Evolutionary conservation across 2,113 vertebrate species (phyloP).

Genomic region (Gadus macrocephalus): DNA sequence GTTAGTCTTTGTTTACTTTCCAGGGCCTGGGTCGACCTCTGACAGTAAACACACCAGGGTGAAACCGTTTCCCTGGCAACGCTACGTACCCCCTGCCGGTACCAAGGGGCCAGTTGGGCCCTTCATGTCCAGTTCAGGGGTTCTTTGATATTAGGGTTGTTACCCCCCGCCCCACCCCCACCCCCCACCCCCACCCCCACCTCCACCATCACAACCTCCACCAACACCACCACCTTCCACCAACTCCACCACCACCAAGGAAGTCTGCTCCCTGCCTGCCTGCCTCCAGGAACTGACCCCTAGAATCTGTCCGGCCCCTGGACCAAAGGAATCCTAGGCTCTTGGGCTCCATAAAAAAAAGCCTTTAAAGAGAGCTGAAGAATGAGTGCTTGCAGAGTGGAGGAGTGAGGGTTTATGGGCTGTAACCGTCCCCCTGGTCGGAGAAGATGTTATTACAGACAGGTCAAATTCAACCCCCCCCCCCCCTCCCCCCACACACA

Average conservation of each 20-base stretch:
- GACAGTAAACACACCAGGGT: conserved; percentile 66
- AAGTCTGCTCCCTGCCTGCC: conserved; percentile 29
- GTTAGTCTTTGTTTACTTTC: conserved; percentile 55
- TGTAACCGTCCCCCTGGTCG: conserved; percentile 49
- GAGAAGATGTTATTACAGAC: conserved; percentile 62
- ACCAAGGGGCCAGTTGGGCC: conserved; percentile 52
- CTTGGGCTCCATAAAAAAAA: conserved; percentile 59
- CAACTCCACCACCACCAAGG: conserved; percentile 3
- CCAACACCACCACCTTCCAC: too few relatives aligned
- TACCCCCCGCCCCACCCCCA: conserved; percentile 6
- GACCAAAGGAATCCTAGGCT: conserved; percentile 46
- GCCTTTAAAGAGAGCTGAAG: conserved; percentile 19
- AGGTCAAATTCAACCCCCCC: conserved; percentile 46
- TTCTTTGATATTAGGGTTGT: conserved; percentile 47
- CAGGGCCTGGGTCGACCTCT: conserved; percentile 49
- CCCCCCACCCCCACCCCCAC: not conserved
- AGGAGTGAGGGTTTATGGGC: conserved; percentile 50
- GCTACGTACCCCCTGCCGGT: conserved; percentile 51
- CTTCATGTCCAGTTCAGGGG: conserved; percentile 49
- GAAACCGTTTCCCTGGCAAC: conserved; percentile 52
- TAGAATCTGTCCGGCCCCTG: conserved; percentile 36
- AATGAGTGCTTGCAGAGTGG: not conserved
- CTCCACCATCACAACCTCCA: too few relatives aligned
- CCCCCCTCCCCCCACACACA: too few relatives aligned
- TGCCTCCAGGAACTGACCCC: conserved; percentile 52